These are phyloP conservation scores for Caenorhabditis sp. DNA, from an alignment of 2,888 invertebrate species.

Conservation along the genomic window DNA sequence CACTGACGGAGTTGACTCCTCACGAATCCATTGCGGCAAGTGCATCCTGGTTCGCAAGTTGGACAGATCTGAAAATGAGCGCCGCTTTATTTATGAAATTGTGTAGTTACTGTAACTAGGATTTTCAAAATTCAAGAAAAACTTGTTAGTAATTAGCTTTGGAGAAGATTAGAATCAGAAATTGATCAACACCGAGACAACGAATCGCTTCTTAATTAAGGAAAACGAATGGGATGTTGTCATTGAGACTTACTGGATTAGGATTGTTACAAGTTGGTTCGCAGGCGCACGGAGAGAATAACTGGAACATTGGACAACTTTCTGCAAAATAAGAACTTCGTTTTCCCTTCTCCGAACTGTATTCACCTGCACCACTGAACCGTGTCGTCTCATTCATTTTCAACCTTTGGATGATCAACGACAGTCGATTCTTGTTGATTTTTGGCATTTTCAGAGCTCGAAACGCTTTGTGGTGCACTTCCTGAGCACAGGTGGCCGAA, in stretches of 20 bases:
- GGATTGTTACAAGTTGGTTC: slow-evolving; percentile 53
- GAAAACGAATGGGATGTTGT: no score
- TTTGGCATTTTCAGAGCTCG: slow-evolving; percentile 41
- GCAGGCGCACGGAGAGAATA: slow-evolving; percentile 43
- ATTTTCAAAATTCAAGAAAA: background rate
- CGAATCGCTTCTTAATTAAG: no score
- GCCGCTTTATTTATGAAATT: no score
- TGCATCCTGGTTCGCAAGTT: slow-evolving; percentile 44
- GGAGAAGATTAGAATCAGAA: no score
- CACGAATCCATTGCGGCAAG: slow-evolving; percentile 48
- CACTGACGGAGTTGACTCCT: slow-evolving; percentile 40
- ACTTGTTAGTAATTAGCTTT: background rate
- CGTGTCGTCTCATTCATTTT: slow-evolving; percentile 26
- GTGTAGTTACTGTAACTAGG: no score
- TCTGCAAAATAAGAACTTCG: slow-evolving; percentile 16
- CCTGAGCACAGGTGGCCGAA: background rate
- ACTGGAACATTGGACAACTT: slow-evolving; percentile 44
- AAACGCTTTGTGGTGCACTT: slow-evolving; percentile 44
- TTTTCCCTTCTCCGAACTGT: background rate
- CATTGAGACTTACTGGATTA: slow-evolving; percentile 41
- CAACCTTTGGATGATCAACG: slow-evolving; percentile 46
- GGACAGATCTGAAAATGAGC: slow-evolving; percentile 27
- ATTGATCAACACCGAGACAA: no score
- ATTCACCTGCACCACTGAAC: slow-evolving; percentile 17
- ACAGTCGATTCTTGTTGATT: slow-evolving; percentile 39